Evolutionary conservation across 1,140 invertebrate genomes (phyloP), one percentile per base, ranked within the genome.

Genomic region (Dendrolimus punctatus): DNA sequence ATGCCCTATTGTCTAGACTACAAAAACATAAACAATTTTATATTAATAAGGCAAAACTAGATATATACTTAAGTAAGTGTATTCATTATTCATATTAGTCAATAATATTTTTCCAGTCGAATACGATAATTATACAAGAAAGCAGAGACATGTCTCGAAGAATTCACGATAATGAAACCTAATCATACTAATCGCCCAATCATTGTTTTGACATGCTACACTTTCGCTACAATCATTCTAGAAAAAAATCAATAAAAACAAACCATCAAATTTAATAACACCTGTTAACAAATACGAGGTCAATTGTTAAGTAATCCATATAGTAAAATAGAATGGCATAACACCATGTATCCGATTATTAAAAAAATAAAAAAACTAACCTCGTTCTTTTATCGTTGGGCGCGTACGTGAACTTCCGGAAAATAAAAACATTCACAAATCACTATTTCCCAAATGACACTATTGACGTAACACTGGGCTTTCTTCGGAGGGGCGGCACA

Each of bases 401-500:
- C 58, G 67, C 62, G 53, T 59, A 23, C 57, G 63, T 73, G 55
- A 71, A 60, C 63, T 66, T 8, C 62, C 67, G 54, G 46, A 65
- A 64, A 68, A 70, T 66, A 63, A 68, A 74, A 73, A 77, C 73
- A 73, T 77, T 74, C 80, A 81, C 77, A 82, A 58, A 78, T 68
- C 76, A 82, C 76, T 64, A 68, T 80, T 23, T 23, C 23, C 23
- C 23, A 23, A 23, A 23, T 23, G 23, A 23, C 23, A 23, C 23
- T 23, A 23, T 23, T 23, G 23, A 23, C 23, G 23, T 23, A 23
- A 23, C 23, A 23, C 23, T 23, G 23, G 23, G 23, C 23, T 23
- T 23, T 2, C 23, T 46, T 53, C 51, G 54, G 46, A 51, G 52
- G 49, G 42, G 51, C 54, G 58, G 57, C 60, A 73, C 81, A 67